Evolutionary conservation across 2,113 vertebrate genomes (phyloP), one percentile per base, ranked within the genome.

Genomic region (Syngnathus typhle): DNA sequence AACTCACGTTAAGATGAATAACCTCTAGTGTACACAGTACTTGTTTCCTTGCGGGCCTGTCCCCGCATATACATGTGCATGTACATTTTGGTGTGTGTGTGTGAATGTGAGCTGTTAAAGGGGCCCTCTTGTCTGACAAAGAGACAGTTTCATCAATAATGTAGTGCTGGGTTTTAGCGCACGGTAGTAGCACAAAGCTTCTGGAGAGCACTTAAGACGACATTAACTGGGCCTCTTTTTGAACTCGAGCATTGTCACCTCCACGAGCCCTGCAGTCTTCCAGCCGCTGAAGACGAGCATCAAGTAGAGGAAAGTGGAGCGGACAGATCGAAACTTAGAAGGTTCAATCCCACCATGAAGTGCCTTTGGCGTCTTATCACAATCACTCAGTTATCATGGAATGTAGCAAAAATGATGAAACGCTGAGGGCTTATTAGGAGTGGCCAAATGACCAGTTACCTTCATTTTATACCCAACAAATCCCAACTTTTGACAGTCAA

Each of bases 141-240:
- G 67, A 76, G 71, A 81, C 78, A 74, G 64, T 73, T 81, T 82
- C 82, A 83, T 89, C 71, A 83, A 83, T 87, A 84, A 87, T 86
- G 82, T 51, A 87, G 71, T 71, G 78, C 72, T 77, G 75, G 44
- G 80, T 82, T 87, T 49, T 79, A 49, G 61, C 7, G 19, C 32
- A 62, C 27, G 23, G 18, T 67, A 47, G 78, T 3, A 60, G 60
- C 61, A 68, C 65, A 64, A 1, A 0, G 77, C 64, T 73, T 80
- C 60, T 21, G 72, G 80, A 79, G 82, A 85, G 81, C 83, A 88
- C 86, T 87, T 82, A 80, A 79, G 65, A 79, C 73, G 65, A 75
- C 79, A 84, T 82, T 9, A 32, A 18, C 37, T 0, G 16, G 46
- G 75, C 68, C 78, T 84, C 65, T 36, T 59, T 67, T 79, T 68